Conservation (phyloP, 2,113 vertebrate genomes). For the Pelvicachromis taeniatus region DNA sequence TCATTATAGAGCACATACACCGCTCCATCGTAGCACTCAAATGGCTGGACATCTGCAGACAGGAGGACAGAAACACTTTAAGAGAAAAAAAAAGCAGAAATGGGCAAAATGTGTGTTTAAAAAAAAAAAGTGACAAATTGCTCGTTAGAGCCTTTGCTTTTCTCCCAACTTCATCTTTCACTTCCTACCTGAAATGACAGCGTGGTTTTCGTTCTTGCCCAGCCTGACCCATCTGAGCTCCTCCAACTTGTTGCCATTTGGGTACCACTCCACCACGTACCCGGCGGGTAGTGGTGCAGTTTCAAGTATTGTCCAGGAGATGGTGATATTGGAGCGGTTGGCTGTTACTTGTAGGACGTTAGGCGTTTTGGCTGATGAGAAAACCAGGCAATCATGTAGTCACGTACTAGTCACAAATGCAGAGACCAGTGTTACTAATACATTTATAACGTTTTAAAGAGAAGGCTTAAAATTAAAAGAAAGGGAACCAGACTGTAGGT, state of each 20-base stretch:
- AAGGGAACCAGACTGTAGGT: not conserved
- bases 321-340: conserved; percentile 43
- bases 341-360: not conserved
- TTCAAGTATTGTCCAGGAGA: conserved; percentile 62
- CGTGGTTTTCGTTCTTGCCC: not conserved
- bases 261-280: conserved; percentile 69
- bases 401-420: not conserved
- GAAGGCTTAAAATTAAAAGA: not conserved
- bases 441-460: not conserved
- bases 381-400: not conserved
- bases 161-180: not conserved
- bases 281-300: not conserved
- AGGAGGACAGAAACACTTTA: not conserved
- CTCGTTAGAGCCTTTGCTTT: not conserved
- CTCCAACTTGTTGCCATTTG: conserved; percentile 14
- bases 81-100: not conserved
- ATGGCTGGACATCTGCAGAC: conserved; percentile 49
- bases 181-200: conserved; percentile 56
- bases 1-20: conserved; percentile 47
- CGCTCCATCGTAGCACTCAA: conserved; percentile 65
- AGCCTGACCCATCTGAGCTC: conserved; percentile 62
- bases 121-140: not conserved
- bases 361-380: not conserved
- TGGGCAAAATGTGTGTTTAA: not conserved
- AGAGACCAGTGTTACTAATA: not conserved